These are phyloP conservation scores for Apamea epomidion DNA, from an alignment of 2,888 invertebrate species.

Conservation along the genomic window DNA sequence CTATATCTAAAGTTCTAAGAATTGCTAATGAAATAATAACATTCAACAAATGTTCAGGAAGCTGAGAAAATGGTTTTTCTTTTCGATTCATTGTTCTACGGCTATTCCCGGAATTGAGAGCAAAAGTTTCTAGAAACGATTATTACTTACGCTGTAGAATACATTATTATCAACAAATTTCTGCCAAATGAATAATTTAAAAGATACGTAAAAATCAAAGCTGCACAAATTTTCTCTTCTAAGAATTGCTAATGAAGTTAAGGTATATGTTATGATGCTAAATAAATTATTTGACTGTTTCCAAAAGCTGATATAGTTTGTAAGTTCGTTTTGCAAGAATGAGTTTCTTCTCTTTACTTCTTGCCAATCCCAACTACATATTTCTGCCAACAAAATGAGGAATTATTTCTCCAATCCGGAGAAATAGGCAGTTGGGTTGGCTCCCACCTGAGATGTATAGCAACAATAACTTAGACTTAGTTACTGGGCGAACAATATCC, in stretches of 20 bases:
- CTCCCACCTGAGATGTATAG: slow-evolving; percentile 61
- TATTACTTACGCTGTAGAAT: not conserved
- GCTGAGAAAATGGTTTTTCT: slow-evolving; percentile 37
- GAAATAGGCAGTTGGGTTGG: slow-evolving; percentile 61
- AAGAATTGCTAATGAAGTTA: not conserved
- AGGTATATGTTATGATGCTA: not conserved
- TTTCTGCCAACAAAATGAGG: slow-evolving; percentile 49
- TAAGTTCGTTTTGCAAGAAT: slow-evolving; percentile 14
- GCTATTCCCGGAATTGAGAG: slow-evolving; percentile 15
- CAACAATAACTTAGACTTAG: slow-evolving; percentile 68
- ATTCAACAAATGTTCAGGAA: slow-evolving; percentile 5
- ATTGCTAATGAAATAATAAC: slow-evolving; percentile 18
- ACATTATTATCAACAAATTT: not conserved
- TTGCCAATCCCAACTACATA: slow-evolving; percentile 28
- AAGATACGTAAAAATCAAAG: not conserved
- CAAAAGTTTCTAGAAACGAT: slow-evolving; percentile 12
- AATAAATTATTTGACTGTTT: not conserved
- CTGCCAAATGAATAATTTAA: not conserved
- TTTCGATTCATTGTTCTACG: slow-evolving; percentile 17
- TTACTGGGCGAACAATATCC: slow-evolving; percentile 35
- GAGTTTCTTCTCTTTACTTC: not conserved
- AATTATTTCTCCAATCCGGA: slow-evolving; percentile 45
- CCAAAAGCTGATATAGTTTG: not conserved
- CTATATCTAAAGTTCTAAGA: slow-evolving; percentile 4
- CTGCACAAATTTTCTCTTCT: not conserved